phyloP scores from a whole-genome alignment of 2,113 vertebrate genomes.

The Excalfactoria chinensis region DNA sequence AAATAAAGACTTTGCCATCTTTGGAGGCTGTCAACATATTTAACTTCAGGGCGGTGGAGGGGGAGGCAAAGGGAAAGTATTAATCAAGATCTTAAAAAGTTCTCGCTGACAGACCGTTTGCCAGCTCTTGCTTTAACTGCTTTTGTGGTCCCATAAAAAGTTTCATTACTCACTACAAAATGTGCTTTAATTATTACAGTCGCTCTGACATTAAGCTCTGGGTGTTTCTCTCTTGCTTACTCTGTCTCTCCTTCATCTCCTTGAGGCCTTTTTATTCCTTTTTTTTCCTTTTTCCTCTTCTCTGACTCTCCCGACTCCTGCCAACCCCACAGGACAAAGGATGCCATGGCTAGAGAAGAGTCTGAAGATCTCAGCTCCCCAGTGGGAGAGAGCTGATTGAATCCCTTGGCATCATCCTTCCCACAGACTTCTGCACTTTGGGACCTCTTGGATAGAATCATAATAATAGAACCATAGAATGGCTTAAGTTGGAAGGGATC shows the following conservation, averaged over 20 bases:
- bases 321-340: not conserved
- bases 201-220: constrained; percentile 45
- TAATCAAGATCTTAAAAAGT: constrained; percentile 58
- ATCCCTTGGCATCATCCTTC: not conserved
- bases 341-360: not conserved
- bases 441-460: not conserved
- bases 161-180: constrained; percentile 64
- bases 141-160: constrained; percentile 71
- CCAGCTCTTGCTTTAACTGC: constrained; percentile 59
- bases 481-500: too few relatives aligned
- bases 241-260: constrained; percentile 3
- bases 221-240: constrained; percentile 50
- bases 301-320: not conserved
- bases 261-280: not conserved
- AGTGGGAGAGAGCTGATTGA: not conserved
- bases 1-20: constrained; percentile 9
- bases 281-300: not conserved
- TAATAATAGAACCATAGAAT: too few relatives aligned
- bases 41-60: not conserved
- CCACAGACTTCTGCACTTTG: not conserved
- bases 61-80: constrained; percentile 34
- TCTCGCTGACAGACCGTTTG: constrained; percentile 51
- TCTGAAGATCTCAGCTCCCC: not conserved
- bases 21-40: constrained; percentile 34
- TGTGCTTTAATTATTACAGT: constrained; percentile 62